Evolutionary conservation across 2,888 invertebrate genomes (phyloP).

Genomic region (Luperina testacea): DNA sequence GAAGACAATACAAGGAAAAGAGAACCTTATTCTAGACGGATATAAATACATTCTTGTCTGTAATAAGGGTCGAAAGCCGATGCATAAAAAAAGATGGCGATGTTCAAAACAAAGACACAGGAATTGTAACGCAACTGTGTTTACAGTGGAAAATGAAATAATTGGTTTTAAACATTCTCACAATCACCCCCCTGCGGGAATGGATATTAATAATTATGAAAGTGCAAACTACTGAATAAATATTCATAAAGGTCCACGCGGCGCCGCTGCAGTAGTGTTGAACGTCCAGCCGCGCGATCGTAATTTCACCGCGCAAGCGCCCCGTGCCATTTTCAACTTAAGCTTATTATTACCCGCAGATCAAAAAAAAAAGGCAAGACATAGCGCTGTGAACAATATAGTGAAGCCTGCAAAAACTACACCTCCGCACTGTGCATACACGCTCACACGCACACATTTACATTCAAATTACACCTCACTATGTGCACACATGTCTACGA

Average conservation of each 20-base stretch:
- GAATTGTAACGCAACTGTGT: constrained; percentile 31
- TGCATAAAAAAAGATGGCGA: constrained; percentile 25
- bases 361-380: too few species aligned
- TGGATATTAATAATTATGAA: constrained; percentile 8
- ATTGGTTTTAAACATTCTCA: constrained; percentile 21
- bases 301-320: too few species aligned
- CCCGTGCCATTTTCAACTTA: too few species aligned
- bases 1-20: constrained; percentile 27
- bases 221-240: constrained; percentile 8
- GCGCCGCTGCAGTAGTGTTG: too few species aligned
- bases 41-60: constrained; percentile 39
- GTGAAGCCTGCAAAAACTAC: too few species aligned
- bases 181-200: constrained; percentile 25
- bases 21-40: constrained; percentile 34
- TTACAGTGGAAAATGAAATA: constrained; percentile 16
- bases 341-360: too few species aligned
- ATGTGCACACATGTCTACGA: too few species aligned
- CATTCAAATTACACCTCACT: too few species aligned
- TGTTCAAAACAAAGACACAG: constrained; percentile 42
- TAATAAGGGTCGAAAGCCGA: not conserved
- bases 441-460: too few species aligned
- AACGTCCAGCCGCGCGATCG: too few species aligned
- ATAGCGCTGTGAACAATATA: too few species aligned
- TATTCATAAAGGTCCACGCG: not conserved
- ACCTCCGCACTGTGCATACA: too few species aligned